Base-by-base conservation (phyloP, 2,797 vertebrate species). In the Rhodeus uyekii region DNA sequence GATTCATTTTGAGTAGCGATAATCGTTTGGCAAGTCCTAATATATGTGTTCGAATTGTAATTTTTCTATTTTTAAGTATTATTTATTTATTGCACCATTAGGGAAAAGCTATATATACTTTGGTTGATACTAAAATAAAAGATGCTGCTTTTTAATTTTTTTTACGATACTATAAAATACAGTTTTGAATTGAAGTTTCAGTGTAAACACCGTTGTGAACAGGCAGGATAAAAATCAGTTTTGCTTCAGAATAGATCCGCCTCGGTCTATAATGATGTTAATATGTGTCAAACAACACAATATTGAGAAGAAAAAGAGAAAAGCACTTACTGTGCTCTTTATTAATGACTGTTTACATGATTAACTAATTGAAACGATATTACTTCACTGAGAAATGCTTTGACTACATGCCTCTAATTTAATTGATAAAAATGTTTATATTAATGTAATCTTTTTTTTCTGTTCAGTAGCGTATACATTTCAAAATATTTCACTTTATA, bases 271-370 rank as follows among this genome's bases (percentile, higher is more conserved):
- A n/a, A 46, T 48, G 19, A 5, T 22, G 58, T 63, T 32, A 50
- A 34, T 61, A 36, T 53, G 71, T 53, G 14, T 73, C 32, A 34
- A 38, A 8, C 32, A 4, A 22, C 36, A 22, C 24, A 42, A 29
- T 39, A 44, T 76, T 44, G 55, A 44, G 22, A 27, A 39, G 34
- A 74, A 58, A 74, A 39, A 19, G 72, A 74, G 34, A 44, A 61
- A 44, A 61, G 36, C 38, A 61, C 73, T 61, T 3, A 8, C n/a
- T 18, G 36, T 19, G 27, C 19, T 69, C 19, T 80, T 14, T 18
- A 46, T 71, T 58, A 71, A 69, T 36, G 53, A 60, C 61, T 65
- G 14, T 71, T 80, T 34, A n/a, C 65, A 34, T 58, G 14, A 34
- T 44, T 71, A 34, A 44, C 34, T 60, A 60, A 38, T 69, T 44